Percentiles rank a stretch among this genome's conserved stretches.
Evolutionary conservation across 2,888 invertebrate species (phyloP).

Genomic region (Charanyca ferruginea): DNA sequence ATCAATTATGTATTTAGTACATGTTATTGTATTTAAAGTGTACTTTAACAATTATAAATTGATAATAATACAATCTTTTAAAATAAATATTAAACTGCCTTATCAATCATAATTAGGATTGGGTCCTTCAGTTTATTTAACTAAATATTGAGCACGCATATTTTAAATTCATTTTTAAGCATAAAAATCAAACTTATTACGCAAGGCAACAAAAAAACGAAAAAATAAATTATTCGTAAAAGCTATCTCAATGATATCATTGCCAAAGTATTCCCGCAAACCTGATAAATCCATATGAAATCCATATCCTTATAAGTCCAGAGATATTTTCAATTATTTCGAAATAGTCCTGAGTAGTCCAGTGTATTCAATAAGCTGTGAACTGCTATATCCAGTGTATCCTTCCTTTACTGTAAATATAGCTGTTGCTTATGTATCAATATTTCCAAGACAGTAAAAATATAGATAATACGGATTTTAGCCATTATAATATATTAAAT

Average conservation of each 20-base stretch:
- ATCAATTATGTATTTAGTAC: constrained; percentile 34
- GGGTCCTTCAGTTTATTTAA: constrained; percentile 21
- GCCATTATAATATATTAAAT: constrained; percentile 24
- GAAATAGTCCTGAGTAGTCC: constrained; percentile 56
- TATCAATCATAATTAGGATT: constrained; percentile 20
- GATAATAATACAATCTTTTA: constrained; percentile 5
- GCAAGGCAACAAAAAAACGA: constrained; percentile 42
- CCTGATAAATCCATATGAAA: constrained; percentile 57
- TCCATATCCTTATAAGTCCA: constrained; percentile 57
- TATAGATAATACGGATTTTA: constrained; percentile 51
- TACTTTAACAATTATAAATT: constrained; percentile 32
- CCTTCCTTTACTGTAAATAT: constrained; percentile 62
- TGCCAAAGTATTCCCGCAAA: constrained; percentile 56
- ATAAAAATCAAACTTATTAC: constrained; percentile 32
- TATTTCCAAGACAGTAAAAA: constrained; percentile 55
- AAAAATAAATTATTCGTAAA: constrained; percentile 42
- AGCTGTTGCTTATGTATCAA: constrained; percentile 53
- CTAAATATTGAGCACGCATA: constrained; percentile 33
- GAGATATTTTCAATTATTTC: constrained; percentile 58
- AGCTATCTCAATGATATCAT: constrained; percentile 51
- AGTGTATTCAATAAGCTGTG: constrained; percentile 57
- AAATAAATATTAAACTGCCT: constrained; percentile 24
- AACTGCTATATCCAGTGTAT: constrained; percentile 61
- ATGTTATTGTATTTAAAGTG: constrained; percentile 16
- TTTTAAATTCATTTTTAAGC: constrained; percentile 24